phyloP scores from a whole-genome alignment of 2,797 vertebrate species.

The Mycteria americana region DNA sequence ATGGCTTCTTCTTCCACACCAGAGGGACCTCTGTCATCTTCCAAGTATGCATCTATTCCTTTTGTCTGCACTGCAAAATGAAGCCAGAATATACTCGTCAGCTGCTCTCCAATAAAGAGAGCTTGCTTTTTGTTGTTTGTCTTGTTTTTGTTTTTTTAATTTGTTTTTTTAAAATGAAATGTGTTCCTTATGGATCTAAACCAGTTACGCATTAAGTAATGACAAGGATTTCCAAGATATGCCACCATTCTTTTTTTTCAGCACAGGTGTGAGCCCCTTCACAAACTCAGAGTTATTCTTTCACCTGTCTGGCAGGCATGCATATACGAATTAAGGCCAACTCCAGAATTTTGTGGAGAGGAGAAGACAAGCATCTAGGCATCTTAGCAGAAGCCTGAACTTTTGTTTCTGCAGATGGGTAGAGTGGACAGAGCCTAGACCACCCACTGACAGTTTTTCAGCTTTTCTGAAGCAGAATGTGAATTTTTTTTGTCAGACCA shows the following conservation, averaged over 20 bases:
- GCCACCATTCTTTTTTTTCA: neutral
- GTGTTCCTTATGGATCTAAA: neutral
- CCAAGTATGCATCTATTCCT: neutral
- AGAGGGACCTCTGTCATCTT: neutral
- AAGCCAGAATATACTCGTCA: neutral
- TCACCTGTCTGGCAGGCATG: neutral
- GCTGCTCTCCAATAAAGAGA: neutral
- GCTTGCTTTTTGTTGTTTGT: neutral
- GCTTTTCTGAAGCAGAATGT: neutral
- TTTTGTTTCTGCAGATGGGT: neutral
- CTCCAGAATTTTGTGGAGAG: neutral
- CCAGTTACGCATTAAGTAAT: neutral
- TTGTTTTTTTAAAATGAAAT: neutral
- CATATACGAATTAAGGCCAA: neutral
- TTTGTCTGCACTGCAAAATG: neutral
- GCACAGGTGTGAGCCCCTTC: neutral
- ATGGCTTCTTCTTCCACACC: neutral
- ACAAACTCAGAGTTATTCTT: neutral
- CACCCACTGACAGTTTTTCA: neutral
- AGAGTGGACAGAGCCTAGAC: neutral
- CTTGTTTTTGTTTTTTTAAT: rapidly evolving
- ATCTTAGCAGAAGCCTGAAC: neutral
- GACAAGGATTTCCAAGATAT: neutral
- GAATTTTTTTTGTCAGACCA: neutral
- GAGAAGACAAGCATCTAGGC: neutral